Percentiles rank a stretch among this genome's conserved stretches.
These are phyloP conservation scores for Procambarus clarkii DNA, from an alignment of 1,140 invertebrate genomes.

Conservation along the genomic window DNA sequence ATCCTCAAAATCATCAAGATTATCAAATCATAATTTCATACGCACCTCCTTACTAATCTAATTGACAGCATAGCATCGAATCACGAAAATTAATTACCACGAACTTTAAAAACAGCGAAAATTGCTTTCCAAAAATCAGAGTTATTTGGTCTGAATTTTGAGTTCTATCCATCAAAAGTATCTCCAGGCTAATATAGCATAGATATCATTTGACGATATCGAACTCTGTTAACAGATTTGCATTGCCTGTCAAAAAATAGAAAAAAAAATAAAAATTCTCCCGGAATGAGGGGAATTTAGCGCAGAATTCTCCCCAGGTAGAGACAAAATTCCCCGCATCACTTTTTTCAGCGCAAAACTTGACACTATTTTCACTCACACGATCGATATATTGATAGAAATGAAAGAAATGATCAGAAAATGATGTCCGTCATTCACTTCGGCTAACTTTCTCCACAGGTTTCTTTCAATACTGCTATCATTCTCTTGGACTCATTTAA, in stretches of 20 bases:
- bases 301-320: too few species aligned
- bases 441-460: too few species aligned
- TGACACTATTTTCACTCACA: too few species aligned
- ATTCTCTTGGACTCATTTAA: too few species aligned
- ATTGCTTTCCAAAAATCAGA: neutral
- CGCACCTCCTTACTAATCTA: conserved; percentile 37
- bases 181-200: conserved; percentile 24
- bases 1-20: too few species aligned
- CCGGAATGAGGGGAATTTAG: neutral
- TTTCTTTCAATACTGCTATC: too few species aligned
- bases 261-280: neutral
- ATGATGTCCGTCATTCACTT: too few species aligned
- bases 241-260: neutral
- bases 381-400: too few species aligned
- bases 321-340: too few species aligned
- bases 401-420: too few species aligned
- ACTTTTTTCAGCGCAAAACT: too few species aligned
- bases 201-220: conserved; percentile 3
- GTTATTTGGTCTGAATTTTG: conserved; percentile 11
- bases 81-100: conserved; percentile 38
- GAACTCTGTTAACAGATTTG: neutral
- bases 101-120: conserved; percentile 7
- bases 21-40: conserved; percentile 31
- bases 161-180: conserved; percentile 22
- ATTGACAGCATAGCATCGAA: conserved; percentile 32